These are phyloP conservation scores for Notoglanidium macrostoma DNA, from an alignment of 2,797 vertebrate genomes.

Conservation along the genomic window DNA sequence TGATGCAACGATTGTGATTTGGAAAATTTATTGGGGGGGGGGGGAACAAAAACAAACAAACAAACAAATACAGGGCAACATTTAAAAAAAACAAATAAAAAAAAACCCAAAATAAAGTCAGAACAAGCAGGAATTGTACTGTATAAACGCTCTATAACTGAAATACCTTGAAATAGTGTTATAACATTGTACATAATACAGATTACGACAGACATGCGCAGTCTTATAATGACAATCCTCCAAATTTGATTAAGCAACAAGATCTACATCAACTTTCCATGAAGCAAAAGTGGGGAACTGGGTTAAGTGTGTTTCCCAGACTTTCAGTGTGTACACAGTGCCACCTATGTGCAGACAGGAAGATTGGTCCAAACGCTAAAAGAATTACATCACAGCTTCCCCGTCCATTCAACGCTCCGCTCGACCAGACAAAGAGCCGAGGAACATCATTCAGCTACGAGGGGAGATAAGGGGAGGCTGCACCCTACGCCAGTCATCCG, in stretches of 20 bases:
- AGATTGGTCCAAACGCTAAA: constrained; percentile 21
- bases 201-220: background rate
- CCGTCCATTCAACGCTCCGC: constrained; percentile 43
- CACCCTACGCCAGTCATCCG: constrained; percentile 43
- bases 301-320: constrained; percentile 53
- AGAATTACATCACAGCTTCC: constrained; percentile 60
- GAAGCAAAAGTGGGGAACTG: constrained; percentile 59
- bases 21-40: background rate
- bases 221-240: background rate
- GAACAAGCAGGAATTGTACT: background rate
- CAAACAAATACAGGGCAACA: background rate
- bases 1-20: background rate
- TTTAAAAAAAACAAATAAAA: background rate
- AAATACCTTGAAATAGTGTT: background rate
- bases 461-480: constrained; percentile 48
- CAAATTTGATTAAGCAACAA: constrained; percentile 26
- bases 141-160: background rate
- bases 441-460: constrained; percentile 44
- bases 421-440: constrained; percentile 59
- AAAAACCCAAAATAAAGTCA: background rate
- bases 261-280: constrained; percentile 55
- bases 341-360: constrained; percentile 46
- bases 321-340: constrained; percentile 50
- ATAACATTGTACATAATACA: background rate
- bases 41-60: background rate